Percentiles rank a stretch among this genome's conserved stretches.
phyloP scores from a whole-genome alignment of 2,113 vertebrate species.

The Phrynosoma platyrhinos region DNA sequence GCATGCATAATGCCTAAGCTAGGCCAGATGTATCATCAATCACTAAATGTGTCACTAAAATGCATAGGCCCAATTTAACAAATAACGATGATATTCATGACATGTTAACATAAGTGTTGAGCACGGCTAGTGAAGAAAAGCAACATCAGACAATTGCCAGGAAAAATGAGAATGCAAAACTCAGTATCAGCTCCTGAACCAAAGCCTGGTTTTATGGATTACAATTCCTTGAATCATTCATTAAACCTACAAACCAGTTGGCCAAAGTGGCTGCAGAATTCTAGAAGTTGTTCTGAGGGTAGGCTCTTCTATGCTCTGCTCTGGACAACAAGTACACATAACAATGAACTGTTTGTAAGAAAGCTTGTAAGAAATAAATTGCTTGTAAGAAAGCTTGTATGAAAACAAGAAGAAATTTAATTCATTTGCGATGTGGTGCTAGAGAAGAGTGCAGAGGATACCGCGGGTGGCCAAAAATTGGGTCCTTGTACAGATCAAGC shows the following conservation, averaged over 20 bases:
- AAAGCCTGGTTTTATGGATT: too few relatives aligned
- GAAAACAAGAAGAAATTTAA: too few relatives aligned
- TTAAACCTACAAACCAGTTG: background rate
- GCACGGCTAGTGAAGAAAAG: conserved; percentile 10
- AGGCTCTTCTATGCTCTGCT: background rate
- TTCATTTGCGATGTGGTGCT: too few relatives aligned
- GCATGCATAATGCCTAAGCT: background rate
- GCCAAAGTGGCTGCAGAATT: background rate
- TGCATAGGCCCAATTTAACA: accelerated
- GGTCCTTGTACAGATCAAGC: too few relatives aligned
- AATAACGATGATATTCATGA: background rate
- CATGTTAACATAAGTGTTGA: background rate
- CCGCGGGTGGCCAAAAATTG: too few relatives aligned
- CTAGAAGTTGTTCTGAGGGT: background rate
- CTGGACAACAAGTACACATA: background rate
- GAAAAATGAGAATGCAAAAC: background rate
- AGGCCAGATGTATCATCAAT: background rate
- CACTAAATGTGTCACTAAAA: conserved; percentile 3
- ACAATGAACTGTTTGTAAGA: too few relatives aligned
- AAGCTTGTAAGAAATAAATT: too few relatives aligned
- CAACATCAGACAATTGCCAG: background rate
- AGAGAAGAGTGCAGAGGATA: too few relatives aligned
- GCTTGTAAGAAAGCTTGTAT: too few relatives aligned
- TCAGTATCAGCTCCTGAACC: background rate
- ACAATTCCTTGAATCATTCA: background rate